A percentile compares a stretch with the other conserved stretches of the same genome.
Evolutionary conservation across 2,888 invertebrate genomes (phyloP).

Genomic region (Dione juno): DNA sequence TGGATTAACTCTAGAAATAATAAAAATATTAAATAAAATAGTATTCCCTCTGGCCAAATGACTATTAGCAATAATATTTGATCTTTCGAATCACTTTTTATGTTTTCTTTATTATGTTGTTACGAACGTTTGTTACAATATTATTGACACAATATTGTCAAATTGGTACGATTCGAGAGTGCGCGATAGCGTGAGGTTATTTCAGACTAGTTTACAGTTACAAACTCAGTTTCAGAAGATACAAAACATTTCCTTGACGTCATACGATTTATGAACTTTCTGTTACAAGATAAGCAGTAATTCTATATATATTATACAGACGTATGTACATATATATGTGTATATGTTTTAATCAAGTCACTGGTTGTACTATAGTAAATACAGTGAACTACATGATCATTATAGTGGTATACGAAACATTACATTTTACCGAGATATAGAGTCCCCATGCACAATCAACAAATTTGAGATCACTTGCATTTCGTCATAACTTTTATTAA

Average conservation of each 20-base stretch:
- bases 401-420: not conserved
- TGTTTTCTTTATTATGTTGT: too few species aligned
- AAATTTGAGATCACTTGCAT: conserved; percentile 38
- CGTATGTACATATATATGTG: not conserved
- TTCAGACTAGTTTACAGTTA: too few species aligned
- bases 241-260: not conserved
- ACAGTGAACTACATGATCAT: not conserved
- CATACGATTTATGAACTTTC: not conserved
- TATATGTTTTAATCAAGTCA: not conserved
- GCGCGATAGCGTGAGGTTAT: not conserved
- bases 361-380: not conserved
- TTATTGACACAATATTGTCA: not conserved
- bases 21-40: too few species aligned
- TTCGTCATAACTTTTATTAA: conserved; percentile 43
- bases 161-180: not conserved
- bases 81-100: too few species aligned
- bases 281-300: not conserved
- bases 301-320: not conserved
- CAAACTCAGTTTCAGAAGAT: not conserved
- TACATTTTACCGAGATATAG: conserved; percentile 28
- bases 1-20: too few species aligned
- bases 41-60: too few species aligned
- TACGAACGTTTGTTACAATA: not conserved
- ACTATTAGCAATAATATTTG: too few species aligned
- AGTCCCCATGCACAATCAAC: too few species aligned